Conservation (phyloP, 2,797 vertebrate species). For the Oophaga sylvatica region DNA sequence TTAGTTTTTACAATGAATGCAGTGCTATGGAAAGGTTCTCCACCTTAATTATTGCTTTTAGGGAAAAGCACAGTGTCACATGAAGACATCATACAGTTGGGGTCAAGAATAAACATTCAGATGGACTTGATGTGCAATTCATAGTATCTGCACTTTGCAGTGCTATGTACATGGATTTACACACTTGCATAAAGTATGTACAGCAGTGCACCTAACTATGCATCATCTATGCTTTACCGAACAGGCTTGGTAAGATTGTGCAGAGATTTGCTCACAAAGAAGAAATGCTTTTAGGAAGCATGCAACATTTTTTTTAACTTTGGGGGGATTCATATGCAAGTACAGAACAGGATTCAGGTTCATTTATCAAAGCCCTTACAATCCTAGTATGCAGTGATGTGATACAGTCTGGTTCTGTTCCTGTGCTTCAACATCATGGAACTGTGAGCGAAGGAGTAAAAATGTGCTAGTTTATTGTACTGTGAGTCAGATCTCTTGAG, state of each 20-base stretch:
- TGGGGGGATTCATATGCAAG: neutral
- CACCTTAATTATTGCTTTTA: too few relatives aligned
- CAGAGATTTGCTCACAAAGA: neutral
- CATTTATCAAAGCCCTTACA: neutral
- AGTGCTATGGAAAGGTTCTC: neutral
- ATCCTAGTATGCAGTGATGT: neutral
- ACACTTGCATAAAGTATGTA: neutral
- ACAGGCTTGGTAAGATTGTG: neutral
- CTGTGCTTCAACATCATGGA: neutral
- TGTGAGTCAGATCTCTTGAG: neutral
- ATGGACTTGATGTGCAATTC: too few relatives aligned
- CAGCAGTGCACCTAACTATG: neutral
- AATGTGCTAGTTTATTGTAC: neutral
- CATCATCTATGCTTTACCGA: neutral
- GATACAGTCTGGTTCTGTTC: neutral
- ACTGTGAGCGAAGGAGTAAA: neutral
- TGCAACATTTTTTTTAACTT: neutral
- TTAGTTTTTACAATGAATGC: neutral
- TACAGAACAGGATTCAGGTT: neutral
- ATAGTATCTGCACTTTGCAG: neutral
- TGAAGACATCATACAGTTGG: too few relatives aligned
- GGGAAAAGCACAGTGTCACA: too few relatives aligned
- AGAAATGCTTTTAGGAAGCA: neutral
- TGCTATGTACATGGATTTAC: neutral
- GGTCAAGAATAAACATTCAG: too few relatives aligned